Conservation (phyloP, 1,140 invertebrate genomes). For the Philotrypesis tridentata region DNA sequence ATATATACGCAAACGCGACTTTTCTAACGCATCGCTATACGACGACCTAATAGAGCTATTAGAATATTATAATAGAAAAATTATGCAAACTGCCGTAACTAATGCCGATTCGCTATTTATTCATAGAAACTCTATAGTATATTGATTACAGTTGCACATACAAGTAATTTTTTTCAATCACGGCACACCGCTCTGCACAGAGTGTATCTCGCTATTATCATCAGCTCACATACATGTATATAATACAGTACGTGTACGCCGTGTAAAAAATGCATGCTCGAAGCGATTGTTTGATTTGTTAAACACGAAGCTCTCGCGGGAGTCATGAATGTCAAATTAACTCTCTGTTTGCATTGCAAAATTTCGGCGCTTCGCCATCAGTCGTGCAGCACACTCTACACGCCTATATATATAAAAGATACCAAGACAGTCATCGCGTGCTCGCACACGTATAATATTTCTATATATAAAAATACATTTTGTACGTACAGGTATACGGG, state of each 20-base stretch:
- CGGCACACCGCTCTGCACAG: no score
- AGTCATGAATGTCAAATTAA: conserved; percentile 22
- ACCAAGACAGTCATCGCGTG: no score
- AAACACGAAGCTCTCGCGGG: not conserved
- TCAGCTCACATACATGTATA: no score
- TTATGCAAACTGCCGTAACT: not conserved
- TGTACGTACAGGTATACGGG: conserved; percentile 7
- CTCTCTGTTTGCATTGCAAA: conserved; percentile 40
- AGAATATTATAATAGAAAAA: conserved; percentile 11
- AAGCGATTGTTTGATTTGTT: conserved; percentile 12
- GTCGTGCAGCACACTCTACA: no score
- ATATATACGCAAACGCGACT: not conserved
- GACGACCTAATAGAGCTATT: not conserved
- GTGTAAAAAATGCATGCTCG: no score
- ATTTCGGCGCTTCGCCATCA: no score
- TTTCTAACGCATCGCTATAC: not conserved
- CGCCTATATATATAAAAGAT: no score
- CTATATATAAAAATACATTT: not conserved
- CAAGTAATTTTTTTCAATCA: no score
- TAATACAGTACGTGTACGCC: no score
- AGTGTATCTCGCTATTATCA: no score
- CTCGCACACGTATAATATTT: not conserved
- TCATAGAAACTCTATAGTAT: not conserved
- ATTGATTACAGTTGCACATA: no score
- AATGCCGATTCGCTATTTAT: not conserved